Evolutionary conservation across 2,797 vertebrate species (phyloP), one percentile per base, ranked within the genome.

Genomic region (Pogoniulus pusillus): DNA sequence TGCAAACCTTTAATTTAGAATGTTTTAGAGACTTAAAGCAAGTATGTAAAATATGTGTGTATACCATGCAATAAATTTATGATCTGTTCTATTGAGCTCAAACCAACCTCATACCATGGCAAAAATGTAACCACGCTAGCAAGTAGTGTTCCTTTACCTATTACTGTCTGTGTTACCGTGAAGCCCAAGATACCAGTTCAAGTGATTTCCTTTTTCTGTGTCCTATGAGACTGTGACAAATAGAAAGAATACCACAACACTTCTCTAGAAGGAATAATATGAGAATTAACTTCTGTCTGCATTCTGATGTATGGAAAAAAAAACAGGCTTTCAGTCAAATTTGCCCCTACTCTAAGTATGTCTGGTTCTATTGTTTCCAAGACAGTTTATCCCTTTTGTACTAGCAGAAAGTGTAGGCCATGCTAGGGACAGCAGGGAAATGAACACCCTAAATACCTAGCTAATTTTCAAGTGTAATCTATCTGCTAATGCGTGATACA

Each of bases 381-480:
- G 43, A 43, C 30, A 78, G 26, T 93, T 94, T 90, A 85, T 94
- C 82, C 79, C 70, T 89, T 95, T 96, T 93, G 43, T 87, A 95
- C 43, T 24, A 64, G 57, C 63, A 91, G 79, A 89, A 93, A 87
- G 89, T 76, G 39, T 91, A 90, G 90, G 78, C 83, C 62, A 29
- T 55, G 34, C 41, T 88, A 17, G 84, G 80, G 75, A 91, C 84
- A 93, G 76, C 59, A 85, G 63, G 63, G 65, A 91, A 73, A 91
- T 54, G 90, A 93, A 64, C 79, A 87, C 10, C 34, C 35, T 45
- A 66, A 91, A 62, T 87, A 45, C 87, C 43, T 81, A 85, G 70
- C 76, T 93, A 81, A 89, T 93, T 95, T 90, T 91, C 57, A 93
- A 90, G 64, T 85, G 90, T 96, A 91, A 82, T 65, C 91, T 85